Percentiles rank a stretch among this genome's conserved stretches.
phyloP scores from a whole-genome alignment of 1,140 invertebrate genomes.

The Lepeophtheirus salmonis region DNA sequence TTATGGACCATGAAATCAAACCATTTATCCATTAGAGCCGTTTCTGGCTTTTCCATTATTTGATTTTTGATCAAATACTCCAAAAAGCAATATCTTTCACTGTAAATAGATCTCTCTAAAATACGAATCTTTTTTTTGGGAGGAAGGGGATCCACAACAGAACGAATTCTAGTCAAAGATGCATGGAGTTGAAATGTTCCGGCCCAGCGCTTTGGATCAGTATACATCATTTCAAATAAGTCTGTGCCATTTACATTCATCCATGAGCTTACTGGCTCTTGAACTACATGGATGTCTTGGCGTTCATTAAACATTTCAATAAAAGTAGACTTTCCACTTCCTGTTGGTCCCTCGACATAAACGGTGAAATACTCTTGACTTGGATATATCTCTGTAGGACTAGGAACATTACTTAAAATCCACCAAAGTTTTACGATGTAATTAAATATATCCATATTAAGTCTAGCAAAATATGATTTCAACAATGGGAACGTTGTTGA shows the following conservation, averaged over 20 bases:
- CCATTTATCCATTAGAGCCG: conserved; percentile 9
- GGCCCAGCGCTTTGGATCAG: conserved; percentile 32
- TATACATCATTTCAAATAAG: conserved; percentile 34
- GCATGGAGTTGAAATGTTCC: conserved; percentile 38
- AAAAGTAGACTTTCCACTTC: conserved; percentile 6
- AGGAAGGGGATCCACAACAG: neutral
- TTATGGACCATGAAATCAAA: neutral
- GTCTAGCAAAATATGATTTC: too few relatives aligned
- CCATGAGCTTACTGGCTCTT: conserved; percentile 29
- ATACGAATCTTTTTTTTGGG: neutral
- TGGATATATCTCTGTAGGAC: too few relatives aligned
- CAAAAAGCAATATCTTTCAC: conserved; percentile 1
- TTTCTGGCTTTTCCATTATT: neutral
- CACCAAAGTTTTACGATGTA: too few relatives aligned
- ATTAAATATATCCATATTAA: too few relatives aligned
- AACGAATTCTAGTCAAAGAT: conserved; percentile 32
- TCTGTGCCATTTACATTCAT: conserved; percentile 34
- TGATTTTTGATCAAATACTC: neutral
- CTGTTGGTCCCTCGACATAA: conserved; percentile 2
- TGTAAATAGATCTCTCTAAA: conserved; percentile 13
- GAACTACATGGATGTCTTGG: neutral
- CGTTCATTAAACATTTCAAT: neutral
- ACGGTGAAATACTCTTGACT: conserved; percentile 7
- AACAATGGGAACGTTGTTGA: too few relatives aligned
- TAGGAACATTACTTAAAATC: too few relatives aligned